A percentile compares a stretch with the other conserved stretches of the same genome.
phyloP scores from a whole-genome alignment of 1,140 invertebrate genomes.

The Uloborus diversus region DNA sequence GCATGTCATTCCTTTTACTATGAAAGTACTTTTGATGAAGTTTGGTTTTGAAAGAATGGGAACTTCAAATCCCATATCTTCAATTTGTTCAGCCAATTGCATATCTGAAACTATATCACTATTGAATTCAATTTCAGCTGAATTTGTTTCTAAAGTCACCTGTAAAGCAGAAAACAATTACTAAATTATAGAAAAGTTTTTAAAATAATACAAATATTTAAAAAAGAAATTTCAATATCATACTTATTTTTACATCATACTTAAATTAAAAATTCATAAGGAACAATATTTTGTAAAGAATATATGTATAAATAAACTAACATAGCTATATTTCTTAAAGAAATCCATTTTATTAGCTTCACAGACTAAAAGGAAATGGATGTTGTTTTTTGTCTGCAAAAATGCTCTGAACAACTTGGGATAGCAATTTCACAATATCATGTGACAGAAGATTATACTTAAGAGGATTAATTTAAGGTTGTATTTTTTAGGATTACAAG shows the following conservation, averaged over 20 bases:
- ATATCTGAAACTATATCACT: conserved; percentile 9
- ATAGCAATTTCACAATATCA: no score
- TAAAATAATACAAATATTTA: background rate
- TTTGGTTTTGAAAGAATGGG: conserved; percentile 34
- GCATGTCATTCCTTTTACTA: conserved; percentile 83
- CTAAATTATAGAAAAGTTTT: background rate
- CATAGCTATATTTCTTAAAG: conserved; percentile 27
- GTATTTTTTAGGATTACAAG: no score
- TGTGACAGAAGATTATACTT: background rate
- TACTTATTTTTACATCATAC: background rate
- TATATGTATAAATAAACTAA: conserved; percentile 2
- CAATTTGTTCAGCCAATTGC: conserved; percentile 52
- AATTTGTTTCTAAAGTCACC: conserved; percentile 53
- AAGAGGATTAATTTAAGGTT: conserved; percentile 33
- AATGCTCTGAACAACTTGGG: no score
- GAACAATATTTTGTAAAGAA: background rate
- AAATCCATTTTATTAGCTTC: background rate
- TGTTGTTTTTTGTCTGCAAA: background rate
- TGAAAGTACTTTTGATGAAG: conserved; percentile 60
- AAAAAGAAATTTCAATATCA: background rate
- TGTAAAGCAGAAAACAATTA: conserved; percentile 6
- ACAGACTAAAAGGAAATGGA: background rate
- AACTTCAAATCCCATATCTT: conserved; percentile 58
- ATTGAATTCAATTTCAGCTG: conserved; percentile 44
- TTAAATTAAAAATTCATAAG: background rate